Evolutionary conservation across 1,140 invertebrate species (phyloP).

Genomic region (Bombus superbus): DNA sequence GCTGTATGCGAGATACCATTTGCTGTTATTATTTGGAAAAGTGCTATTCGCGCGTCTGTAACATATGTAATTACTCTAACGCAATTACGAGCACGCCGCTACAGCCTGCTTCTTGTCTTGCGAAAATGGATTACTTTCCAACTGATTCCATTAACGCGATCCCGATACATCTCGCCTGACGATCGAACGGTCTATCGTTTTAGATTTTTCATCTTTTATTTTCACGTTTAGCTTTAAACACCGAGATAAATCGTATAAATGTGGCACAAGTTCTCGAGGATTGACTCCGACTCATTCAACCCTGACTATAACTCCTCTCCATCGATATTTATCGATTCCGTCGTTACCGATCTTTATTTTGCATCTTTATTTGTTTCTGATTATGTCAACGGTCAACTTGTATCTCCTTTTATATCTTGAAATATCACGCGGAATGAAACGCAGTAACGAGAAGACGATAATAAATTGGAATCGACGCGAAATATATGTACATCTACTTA

Average conservation of each 20-base stretch:
- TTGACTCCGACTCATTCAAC: neutral
- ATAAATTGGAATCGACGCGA: too few species aligned
- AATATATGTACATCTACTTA: too few species aligned
- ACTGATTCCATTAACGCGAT: slow-evolving; percentile 52
- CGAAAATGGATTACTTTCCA: slow-evolving; percentile 51
- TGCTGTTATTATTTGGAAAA: slow-evolving; percentile 58
- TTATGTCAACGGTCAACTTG: too few species aligned
- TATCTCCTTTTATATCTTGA: too few species aligned
- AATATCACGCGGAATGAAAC: too few species aligned
- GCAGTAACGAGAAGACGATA: too few species aligned
- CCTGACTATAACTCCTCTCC: too few species aligned
- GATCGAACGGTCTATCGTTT: neutral
- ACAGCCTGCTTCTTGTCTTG: slow-evolving; percentile 69
- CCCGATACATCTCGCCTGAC: neutral
- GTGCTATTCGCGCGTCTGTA: slow-evolving; percentile 51
- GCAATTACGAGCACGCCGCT: slow-evolving; percentile 61
- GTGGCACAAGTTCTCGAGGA: neutral
- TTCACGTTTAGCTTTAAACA: neutral
- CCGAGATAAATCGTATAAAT: neutral
- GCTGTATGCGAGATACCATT: slow-evolving; percentile 13
- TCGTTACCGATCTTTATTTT: too few species aligned
- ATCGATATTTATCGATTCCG: too few species aligned
- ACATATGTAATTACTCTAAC: slow-evolving; percentile 67
- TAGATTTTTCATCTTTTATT: neutral
- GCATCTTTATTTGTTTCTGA: too few species aligned